These are phyloP conservation scores for Nylanderia fulva DNA, from an alignment of 1,140 invertebrate species.

Conservation along the genomic window DNA sequence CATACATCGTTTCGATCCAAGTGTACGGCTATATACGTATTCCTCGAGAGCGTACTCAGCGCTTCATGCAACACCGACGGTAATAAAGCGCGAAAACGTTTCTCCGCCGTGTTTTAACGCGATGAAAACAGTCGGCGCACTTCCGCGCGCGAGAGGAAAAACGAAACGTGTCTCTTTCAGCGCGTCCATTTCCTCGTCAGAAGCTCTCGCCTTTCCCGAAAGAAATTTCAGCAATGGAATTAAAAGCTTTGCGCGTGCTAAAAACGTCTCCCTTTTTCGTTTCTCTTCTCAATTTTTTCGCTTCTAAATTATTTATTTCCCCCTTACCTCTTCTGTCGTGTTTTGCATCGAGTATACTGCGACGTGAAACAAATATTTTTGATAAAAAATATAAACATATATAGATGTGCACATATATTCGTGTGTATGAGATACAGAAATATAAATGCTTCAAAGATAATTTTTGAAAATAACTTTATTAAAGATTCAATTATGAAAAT, in stretches of 20 bases:
- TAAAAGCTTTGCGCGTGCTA: constrained; percentile 42
- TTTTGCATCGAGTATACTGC: neutral
- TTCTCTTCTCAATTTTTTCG: constrained; percentile 19
- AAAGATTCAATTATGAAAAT: neutral
- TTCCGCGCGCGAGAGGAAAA: constrained; percentile 14
- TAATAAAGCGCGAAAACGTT: constrained; percentile 66
- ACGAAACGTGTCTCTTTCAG: constrained; percentile 59
- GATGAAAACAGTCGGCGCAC: constrained; percentile 48
- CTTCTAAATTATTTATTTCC: constrained; percentile 21
- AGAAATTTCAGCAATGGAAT: constrained; percentile 56
- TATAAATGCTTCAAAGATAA: neutral
- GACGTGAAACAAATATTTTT: neutral
- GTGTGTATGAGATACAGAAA: neutral
- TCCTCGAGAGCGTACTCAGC: constrained; percentile 58
- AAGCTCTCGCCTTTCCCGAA: constrained; percentile 28
- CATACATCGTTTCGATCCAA: constrained; percentile 63
- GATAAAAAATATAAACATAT: neutral
- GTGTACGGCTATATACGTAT: constrained; percentile 49
- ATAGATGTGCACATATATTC: neutral
- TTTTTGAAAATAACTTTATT: neutral
- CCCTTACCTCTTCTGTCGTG: neutral
- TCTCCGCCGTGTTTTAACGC: constrained; percentile 54
- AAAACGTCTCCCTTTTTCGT: constrained; percentile 16
- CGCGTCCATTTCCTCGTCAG: constrained; percentile 51
- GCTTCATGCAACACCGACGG: constrained; percentile 59